Evolutionary conservation across 2,888 invertebrate species (phyloP).

Genomic region (Gerris lacustris): DNA sequence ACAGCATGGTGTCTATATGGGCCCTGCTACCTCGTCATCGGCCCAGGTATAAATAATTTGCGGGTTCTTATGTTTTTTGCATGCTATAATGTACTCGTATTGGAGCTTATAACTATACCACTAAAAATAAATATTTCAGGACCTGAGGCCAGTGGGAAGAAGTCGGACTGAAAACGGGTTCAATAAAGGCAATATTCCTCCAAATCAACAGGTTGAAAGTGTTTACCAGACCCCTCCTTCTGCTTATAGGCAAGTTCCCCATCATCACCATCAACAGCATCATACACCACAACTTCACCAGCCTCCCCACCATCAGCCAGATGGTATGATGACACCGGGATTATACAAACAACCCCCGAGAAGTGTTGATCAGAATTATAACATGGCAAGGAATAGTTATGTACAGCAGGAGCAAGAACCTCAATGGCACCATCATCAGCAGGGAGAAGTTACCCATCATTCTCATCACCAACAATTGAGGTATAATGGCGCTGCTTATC

Average conservation of each 20-base stretch:
- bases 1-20: conserved; percentile 33
- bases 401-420: neutral
- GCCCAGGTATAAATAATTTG: neutral
- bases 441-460: conserved; percentile 1
- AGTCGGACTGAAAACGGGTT: neutral
- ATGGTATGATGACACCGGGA: conserved; percentile 7
- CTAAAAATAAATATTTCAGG: neutral
- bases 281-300: conserved; percentile 16
- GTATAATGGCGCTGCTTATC: neutral
- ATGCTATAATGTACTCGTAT: too few relatives aligned
- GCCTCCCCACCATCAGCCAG: conserved; percentile 9
- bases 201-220: neutral
- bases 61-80: too few relatives aligned
- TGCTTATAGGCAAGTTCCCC: conserved; percentile 26
- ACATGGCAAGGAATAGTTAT: conserved; percentile 9
- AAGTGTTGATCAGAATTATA: conserved; percentile 9
- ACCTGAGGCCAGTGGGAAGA: conserved; percentile 11
- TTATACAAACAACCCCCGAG: conserved; percentile 16
- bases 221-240: conserved; percentile 20
- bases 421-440: conserved; percentile 4
- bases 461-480: conserved; percentile 1
- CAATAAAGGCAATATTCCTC: neutral
- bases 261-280: conserved; percentile 19
- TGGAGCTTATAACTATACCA: too few relatives aligned
- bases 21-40: conserved; percentile 15